Evolutionary conservation across 2,113 vertebrate genomes (phyloP), one percentile per base, ranked within the genome.

Genomic region (Sorex fumeus): DNA sequence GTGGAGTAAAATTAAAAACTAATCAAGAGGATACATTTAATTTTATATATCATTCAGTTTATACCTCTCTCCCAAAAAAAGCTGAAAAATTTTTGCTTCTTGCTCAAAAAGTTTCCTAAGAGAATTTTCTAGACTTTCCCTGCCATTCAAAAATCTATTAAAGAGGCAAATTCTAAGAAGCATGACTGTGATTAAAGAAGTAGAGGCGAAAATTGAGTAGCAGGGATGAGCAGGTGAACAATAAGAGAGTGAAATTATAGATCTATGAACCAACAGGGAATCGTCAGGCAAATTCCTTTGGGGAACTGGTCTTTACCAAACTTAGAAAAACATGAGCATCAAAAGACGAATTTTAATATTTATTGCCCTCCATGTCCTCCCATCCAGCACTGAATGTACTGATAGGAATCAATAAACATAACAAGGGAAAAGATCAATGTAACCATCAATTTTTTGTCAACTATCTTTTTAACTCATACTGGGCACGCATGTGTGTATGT

Each of bases 371-470:
- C 47, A 70, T 11, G 85, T 19, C 36, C 60, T 3, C 10, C 32
- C 30, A 6, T 84, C 25, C 36, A 43, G 13, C 60, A 43, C 64
- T 84, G 43, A 84, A 43, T 6, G 76, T 57, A 62, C 6, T 87
- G 28, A 88, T 40, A 13, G n/a, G 30, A 90, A 71, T 66, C 34
- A 70, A 71, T 83, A 74, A 77, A 45, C 87, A 76, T 27, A 2
- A 77, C 28, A 72, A 84, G 1, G 36, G 36, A 27, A 57, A 75
- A 0, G 32, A 74, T 83, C 40, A 70, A 32, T 32, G 79, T 83
- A 90, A 36, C 53, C 81, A 23, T 91, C 67, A 72, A 50, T 32
- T 89, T 93, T 78, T 77, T 84, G 66, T 80, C 69, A 70, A 11
- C 25, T 57, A 15, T 92, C 75, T 57, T 64, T n/a, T 19, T 87